phyloP scores from a whole-genome alignment of 1,140 invertebrate species.

The Solenopsis fugax region DNA sequence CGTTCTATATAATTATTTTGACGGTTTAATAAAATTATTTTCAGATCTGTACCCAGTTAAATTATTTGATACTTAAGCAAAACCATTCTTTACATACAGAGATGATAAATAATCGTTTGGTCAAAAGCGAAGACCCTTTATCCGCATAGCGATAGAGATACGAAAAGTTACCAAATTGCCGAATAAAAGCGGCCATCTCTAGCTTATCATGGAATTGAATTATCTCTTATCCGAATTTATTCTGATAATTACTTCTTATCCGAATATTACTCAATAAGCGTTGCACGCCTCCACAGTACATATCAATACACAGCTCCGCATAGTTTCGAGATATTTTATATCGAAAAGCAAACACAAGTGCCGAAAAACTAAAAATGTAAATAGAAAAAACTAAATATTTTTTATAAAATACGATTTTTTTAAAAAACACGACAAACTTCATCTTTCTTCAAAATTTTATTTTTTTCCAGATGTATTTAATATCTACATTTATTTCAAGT shows the following conservation, averaged over 20 bases:
- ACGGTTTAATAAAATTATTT: too few relatives aligned
- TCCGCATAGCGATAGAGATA: neutral
- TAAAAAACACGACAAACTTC: too few relatives aligned
- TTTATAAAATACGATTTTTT: too few relatives aligned
- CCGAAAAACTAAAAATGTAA: too few relatives aligned
- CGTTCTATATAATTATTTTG: too few relatives aligned
- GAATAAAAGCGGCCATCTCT: neutral
- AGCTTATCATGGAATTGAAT: neutral
- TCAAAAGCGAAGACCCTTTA: neutral
- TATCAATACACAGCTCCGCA: neutral
- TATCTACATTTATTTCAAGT: too few relatives aligned
- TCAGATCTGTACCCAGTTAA: too few relatives aligned
- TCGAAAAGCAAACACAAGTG: neutral
- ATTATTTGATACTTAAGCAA: too few relatives aligned
- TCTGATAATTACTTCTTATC: neutral
- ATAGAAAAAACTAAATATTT: too few relatives aligned
- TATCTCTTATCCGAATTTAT: neutral
- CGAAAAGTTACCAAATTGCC: neutral
- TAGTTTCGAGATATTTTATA: neutral
- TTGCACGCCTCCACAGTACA: neutral
- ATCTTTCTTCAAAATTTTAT: too few relatives aligned
- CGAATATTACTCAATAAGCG: neutral
- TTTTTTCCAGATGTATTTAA: too few relatives aligned
- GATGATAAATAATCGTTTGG: neutral
- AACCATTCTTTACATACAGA: too few relatives aligned